These are phyloP conservation scores for Sisyra terminalis DNA, from an alignment of 2,888 invertebrate genomes.

Conservation along the genomic window DNA sequence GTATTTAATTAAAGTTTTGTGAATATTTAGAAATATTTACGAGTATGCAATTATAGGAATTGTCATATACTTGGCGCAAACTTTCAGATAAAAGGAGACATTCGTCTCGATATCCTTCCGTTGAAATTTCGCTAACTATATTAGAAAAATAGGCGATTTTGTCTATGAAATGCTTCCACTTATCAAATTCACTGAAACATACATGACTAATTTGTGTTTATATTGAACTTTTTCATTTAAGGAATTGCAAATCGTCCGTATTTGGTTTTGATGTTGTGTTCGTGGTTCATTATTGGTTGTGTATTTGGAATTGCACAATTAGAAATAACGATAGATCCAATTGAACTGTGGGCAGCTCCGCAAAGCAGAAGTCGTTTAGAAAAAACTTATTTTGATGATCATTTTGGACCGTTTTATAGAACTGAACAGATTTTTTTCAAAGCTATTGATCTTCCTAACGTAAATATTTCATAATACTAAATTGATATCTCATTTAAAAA, in stretches of 20 bases:
- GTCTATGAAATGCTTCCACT: too few relatives aligned
- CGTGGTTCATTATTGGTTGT: constrained; percentile 42
- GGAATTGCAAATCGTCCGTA: constrained; percentile 52
- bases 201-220: background rate
- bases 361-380: constrained; percentile 63
- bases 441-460: constrained; percentile 35
- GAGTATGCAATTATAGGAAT: too few relatives aligned
- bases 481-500: background rate
- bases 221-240: constrained; percentile 14
- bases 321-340: constrained; percentile 69
- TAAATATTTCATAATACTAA: constrained; percentile 15
- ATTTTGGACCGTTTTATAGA: constrained; percentile 80
- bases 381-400: constrained; percentile 71
- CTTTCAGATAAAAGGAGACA: too few relatives aligned
- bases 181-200: too few relatives aligned
- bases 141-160: too few relatives aligned
- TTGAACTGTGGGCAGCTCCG: constrained; percentile 86
- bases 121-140: too few relatives aligned
- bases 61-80: too few relatives aligned
- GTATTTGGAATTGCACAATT: constrained; percentile 50
- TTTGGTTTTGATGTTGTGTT: constrained; percentile 42
- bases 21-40: too few relatives aligned
- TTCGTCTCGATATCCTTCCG: too few relatives aligned
- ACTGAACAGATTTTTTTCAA: constrained; percentile 79
- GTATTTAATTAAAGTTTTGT: too few relatives aligned